These are phyloP conservation scores for Notospermus geniculatus DNA, from an alignment of 1,140 invertebrate genomes.

Conservation along the genomic window DNA sequence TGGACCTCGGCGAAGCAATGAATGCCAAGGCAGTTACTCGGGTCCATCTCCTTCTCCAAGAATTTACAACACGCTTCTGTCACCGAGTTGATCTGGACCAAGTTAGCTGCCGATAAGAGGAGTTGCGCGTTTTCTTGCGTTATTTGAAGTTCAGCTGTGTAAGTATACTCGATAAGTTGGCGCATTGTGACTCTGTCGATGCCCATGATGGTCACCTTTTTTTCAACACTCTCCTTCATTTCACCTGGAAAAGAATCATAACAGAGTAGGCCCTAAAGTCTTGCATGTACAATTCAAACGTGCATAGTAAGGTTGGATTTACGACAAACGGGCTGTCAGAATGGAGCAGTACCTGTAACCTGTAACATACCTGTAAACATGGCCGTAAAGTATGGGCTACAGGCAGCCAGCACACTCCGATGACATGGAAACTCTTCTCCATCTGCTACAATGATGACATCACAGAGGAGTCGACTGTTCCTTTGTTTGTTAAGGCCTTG, in stretches of 20 bases:
- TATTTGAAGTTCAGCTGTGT: slow-evolving; percentile 47
- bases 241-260: slow-evolving; percentile 27
- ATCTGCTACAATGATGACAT: slow-evolving; percentile 56
- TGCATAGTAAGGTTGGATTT: too few relatives aligned
- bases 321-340: too few relatives aligned
- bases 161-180: slow-evolving; percentile 47
- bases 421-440: slow-evolving; percentile 56
- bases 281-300: too few relatives aligned
- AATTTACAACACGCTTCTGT: slow-evolving; percentile 50
- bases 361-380: slow-evolving; percentile 59
- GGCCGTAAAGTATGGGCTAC: slow-evolving; percentile 59
- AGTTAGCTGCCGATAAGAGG: slow-evolving; percentile 44
- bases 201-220: slow-evolving; percentile 42
- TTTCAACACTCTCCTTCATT: slow-evolving; percentile 49
- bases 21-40: slow-evolving; percentile 51
- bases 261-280: too few relatives aligned
- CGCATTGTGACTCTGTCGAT: slow-evolving; percentile 44
- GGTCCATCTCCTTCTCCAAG: slow-evolving; percentile 48
- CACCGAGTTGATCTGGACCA: slow-evolving; percentile 51
- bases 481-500: slow-evolving; percentile 58
- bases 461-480: slow-evolving; percentile 54
- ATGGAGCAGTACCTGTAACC: too few relatives aligned
- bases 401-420: slow-evolving; percentile 57
- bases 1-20: slow-evolving; percentile 49
- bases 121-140: slow-evolving; percentile 45